Evolutionary conservation across 2,113 vertebrate species (phyloP).

Genomic region (Gopherus evgoodei): DNA sequence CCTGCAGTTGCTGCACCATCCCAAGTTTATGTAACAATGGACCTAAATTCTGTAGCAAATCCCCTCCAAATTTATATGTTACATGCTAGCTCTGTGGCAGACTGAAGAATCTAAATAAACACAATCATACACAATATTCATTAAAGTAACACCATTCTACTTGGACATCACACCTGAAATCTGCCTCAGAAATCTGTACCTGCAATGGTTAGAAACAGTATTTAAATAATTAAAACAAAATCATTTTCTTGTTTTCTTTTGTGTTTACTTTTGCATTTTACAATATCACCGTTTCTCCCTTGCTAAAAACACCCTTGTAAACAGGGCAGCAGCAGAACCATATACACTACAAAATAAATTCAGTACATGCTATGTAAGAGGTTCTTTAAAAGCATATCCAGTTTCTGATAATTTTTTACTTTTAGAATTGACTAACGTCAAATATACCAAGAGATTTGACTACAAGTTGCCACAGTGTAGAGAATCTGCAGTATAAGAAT

Average conservation of each 20-base stretch:
- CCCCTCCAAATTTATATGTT: background rate
- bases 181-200: background rate
- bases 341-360: background rate
- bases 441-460: background rate
- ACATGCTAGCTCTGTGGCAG: background rate
- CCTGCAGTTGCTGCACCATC: background rate
- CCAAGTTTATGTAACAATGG: background rate
- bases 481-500: background rate
- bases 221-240: background rate
- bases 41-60: background rate
- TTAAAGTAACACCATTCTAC: background rate
- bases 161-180: background rate
- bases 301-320: background rate
- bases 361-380: fast-evolving
- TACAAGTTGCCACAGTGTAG: background rate
- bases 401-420: background rate
- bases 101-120: background rate
- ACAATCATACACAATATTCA: background rate
- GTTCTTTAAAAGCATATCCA: background rate
- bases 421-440: too few relatives aligned
- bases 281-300: background rate
- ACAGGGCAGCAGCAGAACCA: background rate
- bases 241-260: background rate
- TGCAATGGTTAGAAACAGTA: background rate
- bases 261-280: background rate